phyloP scores from a whole-genome alignment of 1,140 invertebrate genomes.

The Musca vetustissima region DNA sequence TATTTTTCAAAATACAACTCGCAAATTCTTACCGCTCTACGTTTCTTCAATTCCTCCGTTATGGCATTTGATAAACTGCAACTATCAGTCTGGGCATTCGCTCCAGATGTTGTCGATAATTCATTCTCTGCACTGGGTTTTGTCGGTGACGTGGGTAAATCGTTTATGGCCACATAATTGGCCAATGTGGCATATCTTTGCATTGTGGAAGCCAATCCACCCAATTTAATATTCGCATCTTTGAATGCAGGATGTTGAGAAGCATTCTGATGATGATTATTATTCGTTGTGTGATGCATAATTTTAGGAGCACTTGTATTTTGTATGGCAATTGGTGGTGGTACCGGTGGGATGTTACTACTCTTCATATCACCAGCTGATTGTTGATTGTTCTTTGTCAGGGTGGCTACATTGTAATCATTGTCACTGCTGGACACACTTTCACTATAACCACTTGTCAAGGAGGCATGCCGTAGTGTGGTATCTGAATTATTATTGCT shows the following conservation, averaged over 20 bases:
- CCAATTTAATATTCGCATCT: conserved; percentile 4
- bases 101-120: background rate
- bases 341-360: background rate
- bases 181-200: conserved; percentile 13
- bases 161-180: conserved; percentile 17
- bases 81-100: conserved; percentile 20
- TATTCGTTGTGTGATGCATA: no score
- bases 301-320: background rate
- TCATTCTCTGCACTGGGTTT: no score
- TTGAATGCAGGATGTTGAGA: background rate
- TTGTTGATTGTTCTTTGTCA: conserved; percentile 11
- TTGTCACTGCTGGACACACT: background rate
- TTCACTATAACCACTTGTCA: background rate
- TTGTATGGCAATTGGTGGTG: conserved; percentile 17
- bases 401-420: background rate
- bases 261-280: background rate
- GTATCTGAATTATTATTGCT: background rate
- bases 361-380: background rate
- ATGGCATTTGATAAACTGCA: conserved; percentile 59
- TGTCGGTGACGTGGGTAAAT: conserved; percentile 1
- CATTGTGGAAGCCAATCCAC: background rate
- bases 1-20: background rate
- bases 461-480: background rate
- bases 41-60: conserved; percentile 61
- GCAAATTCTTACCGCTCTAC: conserved; percentile 63